A percentile compares a stretch with the other conserved stretches of the same genome.
These are phyloP conservation scores for Micrasema longulum DNA, from an alignment of 1,140 invertebrate genomes.

Conservation along the genomic window DNA sequence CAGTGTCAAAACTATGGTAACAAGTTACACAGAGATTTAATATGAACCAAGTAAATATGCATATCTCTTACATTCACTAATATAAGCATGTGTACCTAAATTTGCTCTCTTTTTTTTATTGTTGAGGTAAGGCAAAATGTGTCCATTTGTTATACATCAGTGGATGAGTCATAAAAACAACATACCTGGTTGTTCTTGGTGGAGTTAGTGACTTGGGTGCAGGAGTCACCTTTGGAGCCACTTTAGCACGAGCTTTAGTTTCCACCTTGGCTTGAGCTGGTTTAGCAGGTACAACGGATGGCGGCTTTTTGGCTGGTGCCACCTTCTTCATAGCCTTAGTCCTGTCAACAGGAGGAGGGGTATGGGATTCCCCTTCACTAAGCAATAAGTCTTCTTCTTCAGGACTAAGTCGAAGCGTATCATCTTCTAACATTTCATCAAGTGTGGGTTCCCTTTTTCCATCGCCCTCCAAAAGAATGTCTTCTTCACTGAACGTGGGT, in stretches of 20 bases:
- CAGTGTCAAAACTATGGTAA: too few species aligned
- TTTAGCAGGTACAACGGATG: not conserved
- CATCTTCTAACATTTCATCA: slow-evolving; percentile 50
- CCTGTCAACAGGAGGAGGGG: slow-evolving; percentile 12
- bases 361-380: slow-evolving; percentile 39
- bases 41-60: too few species aligned
- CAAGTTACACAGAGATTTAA: too few species aligned
- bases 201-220: slow-evolving; percentile 1
- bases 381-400: slow-evolving; percentile 50
- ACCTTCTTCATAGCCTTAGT: slow-evolving; percentile 7
- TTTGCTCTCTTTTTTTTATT: too few species aligned
- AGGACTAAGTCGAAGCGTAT: slow-evolving; percentile 44
- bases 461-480: slow-evolving; percentile 15
- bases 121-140: too few species aligned
- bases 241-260: too few species aligned
- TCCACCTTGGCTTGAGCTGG: slow-evolving; percentile 5
- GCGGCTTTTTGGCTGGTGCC: slow-evolving; percentile 7
- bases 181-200: slow-evolving; percentile 14
- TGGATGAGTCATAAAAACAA: not conserved
- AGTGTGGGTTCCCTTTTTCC: slow-evolving; percentile 14
- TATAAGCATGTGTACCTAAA: too few species aligned
- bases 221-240: not conserved
- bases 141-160: too few species aligned
- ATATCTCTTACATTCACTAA: too few species aligned
- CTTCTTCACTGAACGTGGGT: slow-evolving; percentile 13